phyloP scores from a whole-genome alignment of 1,140 invertebrate genomes.

The Hermetia illucens region DNA sequence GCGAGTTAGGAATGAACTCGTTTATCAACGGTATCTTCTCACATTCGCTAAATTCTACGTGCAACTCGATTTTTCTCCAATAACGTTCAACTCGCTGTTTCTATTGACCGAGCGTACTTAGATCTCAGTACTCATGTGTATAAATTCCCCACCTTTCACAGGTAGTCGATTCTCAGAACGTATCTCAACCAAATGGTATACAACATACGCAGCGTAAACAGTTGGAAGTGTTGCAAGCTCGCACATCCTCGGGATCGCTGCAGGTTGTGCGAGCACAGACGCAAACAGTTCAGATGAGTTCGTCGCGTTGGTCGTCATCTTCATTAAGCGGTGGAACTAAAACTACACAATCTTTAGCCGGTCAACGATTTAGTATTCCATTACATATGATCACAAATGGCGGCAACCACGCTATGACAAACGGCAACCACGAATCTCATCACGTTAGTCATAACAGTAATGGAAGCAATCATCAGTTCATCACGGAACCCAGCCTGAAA shows the following conservation, averaged over 20 bases:
- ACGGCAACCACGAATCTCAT: slow-evolving; percentile 2
- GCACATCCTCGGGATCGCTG: slow-evolving; percentile 32
- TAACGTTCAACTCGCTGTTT: no score
- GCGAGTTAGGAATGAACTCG: no score
- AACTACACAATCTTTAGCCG: background rate
- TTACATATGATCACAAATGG: background rate
- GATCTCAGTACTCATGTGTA: no score
- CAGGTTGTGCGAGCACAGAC: slow-evolving; percentile 37
- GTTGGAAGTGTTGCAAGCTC: slow-evolving; percentile 35
- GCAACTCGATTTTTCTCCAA: no score
- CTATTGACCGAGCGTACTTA: no score
- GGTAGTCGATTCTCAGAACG: slow-evolving; percentile 32
- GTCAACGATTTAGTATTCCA: background rate
- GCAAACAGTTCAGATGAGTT: slow-evolving; percentile 31
- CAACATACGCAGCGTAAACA: slow-evolving; percentile 36
- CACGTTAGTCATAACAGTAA: no score
- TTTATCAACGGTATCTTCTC: no score
- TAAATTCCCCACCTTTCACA: slow-evolving; percentile 6
- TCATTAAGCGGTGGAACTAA: slow-evolving; percentile 9
- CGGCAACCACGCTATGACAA: background rate
- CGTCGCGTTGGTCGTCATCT: slow-evolving; percentile 32
- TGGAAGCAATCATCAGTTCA: slow-evolving; percentile 6
- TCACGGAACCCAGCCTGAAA: slow-evolving; percentile 28
- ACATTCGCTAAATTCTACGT: no score
- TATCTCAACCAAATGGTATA: slow-evolving; percentile 29